Evolutionary conservation across 2,888 invertebrate genomes (phyloP).

Genomic region (Timandra comae): DNA sequence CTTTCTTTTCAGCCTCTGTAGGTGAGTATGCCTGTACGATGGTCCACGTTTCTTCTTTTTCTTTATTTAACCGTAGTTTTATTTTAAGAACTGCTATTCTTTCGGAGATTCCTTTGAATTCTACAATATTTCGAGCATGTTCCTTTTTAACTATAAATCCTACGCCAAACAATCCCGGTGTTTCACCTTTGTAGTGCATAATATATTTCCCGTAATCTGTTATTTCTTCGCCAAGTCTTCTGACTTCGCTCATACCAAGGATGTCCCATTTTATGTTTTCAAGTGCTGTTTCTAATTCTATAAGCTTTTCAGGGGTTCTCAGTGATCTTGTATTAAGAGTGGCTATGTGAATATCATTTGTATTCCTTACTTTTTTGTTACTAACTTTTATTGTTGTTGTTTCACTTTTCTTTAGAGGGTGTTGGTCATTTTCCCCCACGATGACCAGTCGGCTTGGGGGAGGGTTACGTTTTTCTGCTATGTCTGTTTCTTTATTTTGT

Average conservation of each 20-base stretch:
- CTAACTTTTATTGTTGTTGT: neutral
- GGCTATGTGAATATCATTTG: neutral
- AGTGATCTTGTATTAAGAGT: neutral
- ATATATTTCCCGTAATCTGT: neutral
- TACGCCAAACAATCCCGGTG: conserved; percentile 5
- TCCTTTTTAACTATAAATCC: conserved; percentile 11
- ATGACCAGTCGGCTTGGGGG: too few species aligned
- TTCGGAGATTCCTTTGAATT: too few species aligned
- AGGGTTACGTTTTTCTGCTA: neutral
- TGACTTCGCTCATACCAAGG: conserved; percentile 4
- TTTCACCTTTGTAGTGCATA: too few species aligned
- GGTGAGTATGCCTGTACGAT: conserved; percentile 8
- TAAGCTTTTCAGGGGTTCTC: conserved; percentile 1
- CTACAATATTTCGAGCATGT: conserved; percentile 3
- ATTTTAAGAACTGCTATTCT: conserved; percentile 1
- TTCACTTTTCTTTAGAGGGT: neutral
- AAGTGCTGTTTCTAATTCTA: conserved; percentile 2
- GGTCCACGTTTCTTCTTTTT: neutral
- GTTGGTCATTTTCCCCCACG: too few species aligned
- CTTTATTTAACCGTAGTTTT: neutral
- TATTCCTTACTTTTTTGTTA: too few species aligned
- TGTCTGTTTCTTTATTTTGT: neutral
- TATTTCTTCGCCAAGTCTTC: conserved; percentile 3
- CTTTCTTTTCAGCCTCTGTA: neutral
- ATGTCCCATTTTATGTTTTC: conserved; percentile 3